Percentiles rank a stretch among this genome's conserved stretches.
Evolutionary conservation across 2,797 vertebrate genomes (phyloP).

Genomic region (Coilia nasus): DNA sequence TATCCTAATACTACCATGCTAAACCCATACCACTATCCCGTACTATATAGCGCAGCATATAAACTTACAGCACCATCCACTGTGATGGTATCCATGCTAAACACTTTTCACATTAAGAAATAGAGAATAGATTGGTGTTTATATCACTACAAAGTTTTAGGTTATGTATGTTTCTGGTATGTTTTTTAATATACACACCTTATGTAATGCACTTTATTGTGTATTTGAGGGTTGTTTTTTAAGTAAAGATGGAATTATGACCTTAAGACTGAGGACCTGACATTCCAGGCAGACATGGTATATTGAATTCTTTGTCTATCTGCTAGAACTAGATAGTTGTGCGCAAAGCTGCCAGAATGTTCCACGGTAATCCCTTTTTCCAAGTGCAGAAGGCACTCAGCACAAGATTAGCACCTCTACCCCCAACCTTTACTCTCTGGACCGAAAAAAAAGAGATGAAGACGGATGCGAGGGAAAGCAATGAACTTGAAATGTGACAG

Average conservation of each 20-base stretch:
- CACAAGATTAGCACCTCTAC: slow-evolving; percentile 75
- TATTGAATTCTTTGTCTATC: slow-evolving; percentile 23
- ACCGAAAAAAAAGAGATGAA: slow-evolving; percentile 29
- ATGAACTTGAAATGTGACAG: slow-evolving; percentile 73
- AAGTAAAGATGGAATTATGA: not conserved
- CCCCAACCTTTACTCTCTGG: slow-evolving; percentile 72
- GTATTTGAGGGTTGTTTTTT: no score
- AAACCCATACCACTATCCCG: not conserved
- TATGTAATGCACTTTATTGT: no score
- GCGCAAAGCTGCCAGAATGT: slow-evolving; percentile 6
- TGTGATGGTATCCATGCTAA: not conserved
- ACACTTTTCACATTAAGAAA: not conserved
- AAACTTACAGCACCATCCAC: no score
- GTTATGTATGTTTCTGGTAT: not conserved
- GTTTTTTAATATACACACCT: not conserved
- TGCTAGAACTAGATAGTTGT: not conserved
- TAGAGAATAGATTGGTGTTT: not conserved
- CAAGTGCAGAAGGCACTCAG: slow-evolving; percentile 61
- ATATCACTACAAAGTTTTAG: not conserved
- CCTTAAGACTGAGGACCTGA: not conserved
- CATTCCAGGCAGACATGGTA: slow-evolving; percentile 2
- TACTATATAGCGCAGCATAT: no score
- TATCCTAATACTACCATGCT: not conserved
- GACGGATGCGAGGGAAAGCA: slow-evolving; percentile 48
- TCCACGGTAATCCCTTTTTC: slow-evolving; percentile 71